A percentile compares a stretch with the other conserved stretches of the same genome.
Conservation (phyloP, 2,888 invertebrate genomes). For the Melanostoma mellinum region DNA sequence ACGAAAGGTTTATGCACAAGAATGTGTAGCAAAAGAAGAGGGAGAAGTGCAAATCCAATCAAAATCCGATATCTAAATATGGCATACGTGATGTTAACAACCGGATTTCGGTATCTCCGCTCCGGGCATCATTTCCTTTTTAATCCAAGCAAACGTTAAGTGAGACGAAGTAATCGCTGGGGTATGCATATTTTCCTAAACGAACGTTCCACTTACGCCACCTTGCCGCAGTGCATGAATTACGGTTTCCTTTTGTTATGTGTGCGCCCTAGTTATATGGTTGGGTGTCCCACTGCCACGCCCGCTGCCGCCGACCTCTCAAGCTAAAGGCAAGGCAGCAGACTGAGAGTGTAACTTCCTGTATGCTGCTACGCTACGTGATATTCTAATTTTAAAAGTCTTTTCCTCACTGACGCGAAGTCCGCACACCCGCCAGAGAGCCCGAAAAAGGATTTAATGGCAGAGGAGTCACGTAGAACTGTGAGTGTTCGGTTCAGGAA, state of each 20-base stretch:
- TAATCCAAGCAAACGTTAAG: slow-evolving; percentile 8
- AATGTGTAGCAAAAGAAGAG: slow-evolving; percentile 12
- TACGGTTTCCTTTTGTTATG: slow-evolving; percentile 61
- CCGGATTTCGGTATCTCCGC: slow-evolving; percentile 12
- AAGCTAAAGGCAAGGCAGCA: not conserved
- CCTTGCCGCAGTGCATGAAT: slow-evolving; percentile 48
- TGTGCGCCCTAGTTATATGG: not conserved
- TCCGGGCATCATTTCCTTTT: slow-evolving; percentile 28
- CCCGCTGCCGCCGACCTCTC: no score
- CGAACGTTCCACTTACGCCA: slow-evolving; percentile 23
- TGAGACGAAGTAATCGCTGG: slow-evolving; percentile 52
- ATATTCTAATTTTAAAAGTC: slow-evolving; percentile 64
- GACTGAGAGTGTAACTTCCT: slow-evolving; percentile 55
- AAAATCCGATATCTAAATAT: slow-evolving; percentile 62
- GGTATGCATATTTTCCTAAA: slow-evolving; percentile 45
- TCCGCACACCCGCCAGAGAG: slow-evolving; percentile 31
- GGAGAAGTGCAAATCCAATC: slow-evolving; percentile 53
- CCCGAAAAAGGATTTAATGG: slow-evolving; percentile 50
- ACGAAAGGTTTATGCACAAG: slow-evolving; percentile 3
- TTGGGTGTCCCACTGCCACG: no score
- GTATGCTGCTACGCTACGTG: slow-evolving; percentile 67
- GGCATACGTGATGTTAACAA: slow-evolving; percentile 62
- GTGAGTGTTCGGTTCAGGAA: not conserved
- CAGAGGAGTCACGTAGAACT: slow-evolving; percentile 53
- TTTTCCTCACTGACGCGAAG: slow-evolving; percentile 34